Conservation (phyloP, 2,113 vertebrate species). For the Prinia subflava region DNA sequence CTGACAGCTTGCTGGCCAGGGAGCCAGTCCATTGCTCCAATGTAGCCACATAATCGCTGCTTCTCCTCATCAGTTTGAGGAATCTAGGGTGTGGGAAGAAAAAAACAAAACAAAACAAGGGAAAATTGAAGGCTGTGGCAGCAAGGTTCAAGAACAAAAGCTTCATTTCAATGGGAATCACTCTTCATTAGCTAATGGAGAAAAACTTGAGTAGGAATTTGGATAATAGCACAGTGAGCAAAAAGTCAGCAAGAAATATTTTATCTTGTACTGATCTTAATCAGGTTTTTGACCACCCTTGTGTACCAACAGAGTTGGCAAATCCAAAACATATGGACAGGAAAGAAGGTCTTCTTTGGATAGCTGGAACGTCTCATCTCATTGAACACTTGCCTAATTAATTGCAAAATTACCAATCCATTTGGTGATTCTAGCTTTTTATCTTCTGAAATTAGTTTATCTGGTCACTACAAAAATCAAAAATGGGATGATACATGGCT, state of each 20-base stretch:
- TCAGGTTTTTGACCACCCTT: background rate
- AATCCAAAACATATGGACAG: rapidly evolving
- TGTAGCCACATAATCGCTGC: background rate
- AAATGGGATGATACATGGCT: background rate
- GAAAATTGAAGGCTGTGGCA: background rate
- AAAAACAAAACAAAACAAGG: background rate
- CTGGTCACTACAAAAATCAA: background rate
- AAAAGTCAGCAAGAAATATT: background rate
- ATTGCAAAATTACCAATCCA: background rate
- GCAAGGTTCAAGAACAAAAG: background rate
- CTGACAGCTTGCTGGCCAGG: background rate
- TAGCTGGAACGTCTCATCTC: background rate
- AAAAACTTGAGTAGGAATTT: background rate
- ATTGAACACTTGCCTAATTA: background rate
- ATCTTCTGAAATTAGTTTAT: background rate
- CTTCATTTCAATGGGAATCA: background rate
- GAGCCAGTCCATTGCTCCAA: background rate
- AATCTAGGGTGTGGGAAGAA: background rate
- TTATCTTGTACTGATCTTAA: background rate
- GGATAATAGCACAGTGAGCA: background rate
- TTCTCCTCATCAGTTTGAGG: background rate
- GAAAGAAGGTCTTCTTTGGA: background rate
- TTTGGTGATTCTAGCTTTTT: background rate
- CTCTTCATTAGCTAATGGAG: background rate
- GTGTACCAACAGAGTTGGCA: background rate